Evolutionary conservation across 2,113 vertebrate genomes (phyloP), one percentile per base, ranked within the genome.

Genomic region (Toxostoma redivivum): DNA sequence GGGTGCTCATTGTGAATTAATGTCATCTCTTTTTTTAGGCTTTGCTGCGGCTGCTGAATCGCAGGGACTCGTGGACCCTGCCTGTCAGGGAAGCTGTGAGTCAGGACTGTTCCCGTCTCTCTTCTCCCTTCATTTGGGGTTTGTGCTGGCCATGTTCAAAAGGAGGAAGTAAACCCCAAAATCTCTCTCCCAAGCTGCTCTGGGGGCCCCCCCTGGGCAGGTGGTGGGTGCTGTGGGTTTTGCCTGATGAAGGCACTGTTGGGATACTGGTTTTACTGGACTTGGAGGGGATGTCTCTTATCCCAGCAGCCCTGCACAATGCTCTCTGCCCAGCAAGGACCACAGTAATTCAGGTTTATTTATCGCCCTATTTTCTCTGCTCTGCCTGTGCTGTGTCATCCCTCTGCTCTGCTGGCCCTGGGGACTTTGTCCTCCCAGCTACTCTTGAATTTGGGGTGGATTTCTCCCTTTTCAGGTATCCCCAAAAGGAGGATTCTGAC

Each of bases 1-100:
- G 82, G 8, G 27, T 45, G 16, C 21, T 40, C 13, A 0, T 0
- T 2, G 1, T 10, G n/a, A 17, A 27, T 56, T 61, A 9, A 14
- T 10, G 9, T 2, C 8, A 33, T 15, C 12, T 40, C 3, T 7
- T 3, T 33, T 33, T 57, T 82, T 9, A 44, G 73, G 78, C 13
- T 81, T 61, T 62, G 30, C 42, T 53, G 58, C 5, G 16, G 22
- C 14, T 4, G 2, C 12, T 64, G 77, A 65, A 21, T 17, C 6
- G 20, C 54, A 23, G 64, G 44, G 42, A 17, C 30, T 31, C 0
- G 0, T 2, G 1, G 51, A 16, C 50, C 33, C 70, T 18, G 4
- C 61, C 79, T 12, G 48, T 1, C 42, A 3, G 51, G 31, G 21
- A 16, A 80, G 57, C 1, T 12, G 5, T 0, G 45, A 37, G 40